phyloP scores from a whole-genome alignment of 2,797 vertebrate genomes.

The Sebastes oblongus region DNA sequence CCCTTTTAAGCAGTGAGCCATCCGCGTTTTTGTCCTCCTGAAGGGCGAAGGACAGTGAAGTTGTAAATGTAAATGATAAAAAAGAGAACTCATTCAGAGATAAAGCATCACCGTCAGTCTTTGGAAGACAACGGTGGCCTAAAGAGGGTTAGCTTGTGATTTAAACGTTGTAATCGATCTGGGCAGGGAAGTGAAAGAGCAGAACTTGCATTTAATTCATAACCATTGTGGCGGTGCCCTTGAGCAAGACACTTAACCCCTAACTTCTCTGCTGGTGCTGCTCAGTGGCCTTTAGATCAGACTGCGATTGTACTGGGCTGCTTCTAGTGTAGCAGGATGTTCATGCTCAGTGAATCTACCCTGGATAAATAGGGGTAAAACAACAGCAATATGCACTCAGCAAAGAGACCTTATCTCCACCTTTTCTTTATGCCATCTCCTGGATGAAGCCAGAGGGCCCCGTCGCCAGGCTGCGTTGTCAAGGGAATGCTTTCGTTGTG shows the following conservation, averaged over 20 bases:
- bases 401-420: constrained; percentile 44
- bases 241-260: neutral
- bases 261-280: neutral
- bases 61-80: neutral
- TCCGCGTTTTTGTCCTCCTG: neutral
- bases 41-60: neutral
- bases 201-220: neutral
- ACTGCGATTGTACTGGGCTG: neutral
- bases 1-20: neutral
- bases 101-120: neutral
- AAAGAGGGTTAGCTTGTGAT: neutral
- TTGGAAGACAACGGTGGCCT: neutral
- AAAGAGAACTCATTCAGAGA: neutral
- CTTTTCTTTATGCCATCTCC: constrained; percentile 27
- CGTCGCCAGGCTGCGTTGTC: constrained; percentile 26
- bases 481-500: constrained; percentile 34
- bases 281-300: neutral
- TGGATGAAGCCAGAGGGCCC: neutral
- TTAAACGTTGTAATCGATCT: neutral
- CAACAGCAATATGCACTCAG: constrained; percentile 4
- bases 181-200: neutral
- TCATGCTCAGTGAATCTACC: neutral
- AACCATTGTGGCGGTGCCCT: neutral
- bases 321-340: neutral
- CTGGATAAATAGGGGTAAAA: constrained; percentile 8